Evolutionary conservation across 1,140 invertebrate species (phyloP).

Genomic region (Drosophila obscura): DNA sequence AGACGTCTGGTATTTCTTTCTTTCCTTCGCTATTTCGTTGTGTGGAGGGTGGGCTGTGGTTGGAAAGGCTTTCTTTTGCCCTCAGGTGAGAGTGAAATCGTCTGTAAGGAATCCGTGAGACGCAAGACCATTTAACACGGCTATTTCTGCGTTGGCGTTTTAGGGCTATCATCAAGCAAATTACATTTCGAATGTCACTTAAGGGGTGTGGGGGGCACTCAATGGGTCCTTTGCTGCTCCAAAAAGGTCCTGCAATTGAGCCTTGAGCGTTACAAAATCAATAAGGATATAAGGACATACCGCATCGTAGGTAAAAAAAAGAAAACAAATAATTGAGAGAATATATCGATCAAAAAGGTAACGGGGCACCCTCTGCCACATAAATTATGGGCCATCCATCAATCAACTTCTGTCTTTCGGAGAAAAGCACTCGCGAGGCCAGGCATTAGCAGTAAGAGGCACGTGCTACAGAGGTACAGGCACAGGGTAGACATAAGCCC

Average conservation of each 20-base stretch:
- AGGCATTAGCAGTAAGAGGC: conserved; percentile 4
- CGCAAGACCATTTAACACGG: conserved; percentile 50
- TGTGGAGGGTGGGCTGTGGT: no score
- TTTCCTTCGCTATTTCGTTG: conserved; percentile 26
- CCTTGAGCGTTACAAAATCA: no score
- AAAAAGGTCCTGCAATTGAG: no score
- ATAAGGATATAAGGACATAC: no score
- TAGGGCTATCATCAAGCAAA: conserved; percentile 53
- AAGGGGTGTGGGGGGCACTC: conserved; percentile 15
- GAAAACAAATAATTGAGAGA: no score
- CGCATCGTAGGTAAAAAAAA: no score
- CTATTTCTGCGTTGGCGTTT: conserved; percentile 46
- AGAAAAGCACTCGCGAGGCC: conserved; percentile 2
- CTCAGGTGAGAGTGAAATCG: conserved; percentile 72
- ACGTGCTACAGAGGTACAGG: conserved; percentile 46
- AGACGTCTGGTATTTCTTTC: conserved; percentile 68
- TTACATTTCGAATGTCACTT: conserved; percentile 58
- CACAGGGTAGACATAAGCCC: conserved; percentile 49
- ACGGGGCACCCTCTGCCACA: no score
- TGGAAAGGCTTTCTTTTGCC: background rate
- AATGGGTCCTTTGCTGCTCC: no score
- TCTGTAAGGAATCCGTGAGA: conserved; percentile 51
- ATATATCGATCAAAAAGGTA: no score
- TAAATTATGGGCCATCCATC: no score
- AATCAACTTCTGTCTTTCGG: background rate